phyloP scores from a whole-genome alignment of 1,140 invertebrate species.

The Panulirus ornatus region DNA sequence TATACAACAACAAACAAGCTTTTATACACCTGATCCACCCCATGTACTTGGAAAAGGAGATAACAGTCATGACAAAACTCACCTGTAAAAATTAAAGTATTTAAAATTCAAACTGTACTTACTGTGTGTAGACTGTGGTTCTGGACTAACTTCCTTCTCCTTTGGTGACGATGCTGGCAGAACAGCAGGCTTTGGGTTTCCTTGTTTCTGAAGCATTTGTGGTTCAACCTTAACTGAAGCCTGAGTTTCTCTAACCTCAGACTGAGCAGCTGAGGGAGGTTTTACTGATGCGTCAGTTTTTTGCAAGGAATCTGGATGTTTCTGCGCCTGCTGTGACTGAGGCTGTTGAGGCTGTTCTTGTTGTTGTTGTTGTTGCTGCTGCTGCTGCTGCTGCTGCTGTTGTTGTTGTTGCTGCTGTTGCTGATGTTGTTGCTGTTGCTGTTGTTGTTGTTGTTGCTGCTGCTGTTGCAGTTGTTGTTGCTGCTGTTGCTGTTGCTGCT shows the following conservation, averaged over 20 bases:
- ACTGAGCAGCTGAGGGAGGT: neutral
- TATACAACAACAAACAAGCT: too few relatives aligned
- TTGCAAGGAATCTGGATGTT: slow-evolving; percentile 40
- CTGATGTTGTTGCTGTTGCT: neutral
- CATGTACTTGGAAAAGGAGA: too few relatives aligned
- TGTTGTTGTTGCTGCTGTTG: neutral
- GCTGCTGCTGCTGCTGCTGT: neutral
- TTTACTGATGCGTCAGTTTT: slow-evolving; percentile 36
- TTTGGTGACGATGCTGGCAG: slow-evolving; percentile 39
- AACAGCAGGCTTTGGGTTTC: slow-evolving; percentile 35
- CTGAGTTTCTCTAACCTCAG: slow-evolving; percentile 21
- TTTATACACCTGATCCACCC: too few relatives aligned
- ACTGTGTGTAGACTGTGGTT: slow-evolving; percentile 51
- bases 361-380: too few relatives aligned
- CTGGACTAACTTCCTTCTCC: slow-evolving; percentile 51
- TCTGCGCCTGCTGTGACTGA: slow-evolving; percentile 24
- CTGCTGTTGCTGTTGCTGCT: too few relatives aligned
- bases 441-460: too few relatives aligned
- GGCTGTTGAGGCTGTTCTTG: neutral
- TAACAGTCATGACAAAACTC: too few relatives aligned
- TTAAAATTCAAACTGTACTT: slow-evolving; percentile 4
- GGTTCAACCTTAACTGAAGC: slow-evolving; percentile 40
- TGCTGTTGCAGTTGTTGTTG: too few relatives aligned
- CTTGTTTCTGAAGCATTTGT: slow-evolving; percentile 41
- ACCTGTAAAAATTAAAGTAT: neutral